Conservation (phyloP, 1,140 invertebrate species). For the Harlomillsia oculata region DNA sequence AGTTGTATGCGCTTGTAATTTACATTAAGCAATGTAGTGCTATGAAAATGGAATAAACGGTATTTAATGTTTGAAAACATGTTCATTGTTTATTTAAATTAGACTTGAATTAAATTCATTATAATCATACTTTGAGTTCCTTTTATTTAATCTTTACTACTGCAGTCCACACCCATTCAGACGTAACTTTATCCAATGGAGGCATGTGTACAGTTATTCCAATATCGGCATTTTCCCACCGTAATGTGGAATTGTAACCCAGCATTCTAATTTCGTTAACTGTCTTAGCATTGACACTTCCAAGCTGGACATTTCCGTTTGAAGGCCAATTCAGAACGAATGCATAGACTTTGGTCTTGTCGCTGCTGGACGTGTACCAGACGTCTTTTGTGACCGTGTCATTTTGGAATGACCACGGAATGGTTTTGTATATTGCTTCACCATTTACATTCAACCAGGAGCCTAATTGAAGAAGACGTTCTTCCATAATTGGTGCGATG, state of each 20-base stretch:
- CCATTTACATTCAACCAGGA: conserved; percentile 49
- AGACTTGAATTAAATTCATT: background rate
- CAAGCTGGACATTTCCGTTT: background rate
- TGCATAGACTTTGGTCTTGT: conserved; percentile 5
- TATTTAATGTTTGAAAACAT: background rate
- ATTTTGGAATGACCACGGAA: conserved; percentile 45
- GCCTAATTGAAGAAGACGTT: conserved; percentile 47
- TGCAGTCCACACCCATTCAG: conserved; percentile 15
- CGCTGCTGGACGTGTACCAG: conserved; percentile 26
- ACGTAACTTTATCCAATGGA: background rate
- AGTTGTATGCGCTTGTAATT: too few relatives aligned
- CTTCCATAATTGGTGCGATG: conserved; percentile 51
- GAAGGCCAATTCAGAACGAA: conserved; percentile 12
- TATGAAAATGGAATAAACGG: background rate
- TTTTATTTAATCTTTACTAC: conserved; percentile 4
- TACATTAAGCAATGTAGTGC: background rate
- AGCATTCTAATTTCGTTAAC: conserved; percentile 2
- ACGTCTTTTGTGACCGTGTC: conserved; percentile 44
- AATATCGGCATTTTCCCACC: background rate
- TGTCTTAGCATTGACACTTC: background rate
- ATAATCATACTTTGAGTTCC: background rate
- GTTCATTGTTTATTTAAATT: background rate
- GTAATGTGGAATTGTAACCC: background rate
- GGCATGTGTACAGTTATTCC: conserved; percentile 13
- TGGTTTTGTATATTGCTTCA: conserved; percentile 48